Conservation (phyloP, 2,888 invertebrate species). For the Spodoptera picta region DNA sequence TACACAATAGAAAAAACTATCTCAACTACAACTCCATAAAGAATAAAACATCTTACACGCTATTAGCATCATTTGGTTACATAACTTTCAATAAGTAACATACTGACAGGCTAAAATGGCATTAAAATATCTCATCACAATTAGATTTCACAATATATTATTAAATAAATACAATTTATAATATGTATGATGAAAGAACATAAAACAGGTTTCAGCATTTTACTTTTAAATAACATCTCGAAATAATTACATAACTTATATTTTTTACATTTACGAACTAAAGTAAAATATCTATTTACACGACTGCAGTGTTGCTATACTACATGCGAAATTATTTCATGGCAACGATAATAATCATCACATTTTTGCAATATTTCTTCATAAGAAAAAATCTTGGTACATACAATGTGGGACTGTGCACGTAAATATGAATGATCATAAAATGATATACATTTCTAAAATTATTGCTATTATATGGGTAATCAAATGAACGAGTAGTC, state of each 20-base stretch:
- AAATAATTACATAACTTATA: slow-evolving; percentile 64
- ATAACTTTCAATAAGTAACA: slow-evolving; percentile 83
- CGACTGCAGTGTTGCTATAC: slow-evolving; percentile 58
- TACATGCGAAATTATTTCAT: slow-evolving; percentile 61
- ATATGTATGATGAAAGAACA: slow-evolving; percentile 48
- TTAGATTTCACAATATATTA: slow-evolving; percentile 76
- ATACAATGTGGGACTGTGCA: slow-evolving; percentile 37
- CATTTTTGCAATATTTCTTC: slow-evolving; percentile 53
- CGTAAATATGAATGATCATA: slow-evolving; percentile 34
- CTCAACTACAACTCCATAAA: slow-evolving; percentile 79
- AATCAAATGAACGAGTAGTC: slow-evolving; percentile 42
- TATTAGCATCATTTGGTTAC: slow-evolving; percentile 88
- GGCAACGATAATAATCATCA: slow-evolving; percentile 64
- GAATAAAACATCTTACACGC: slow-evolving; percentile 84
- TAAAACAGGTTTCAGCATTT: slow-evolving; percentile 49
- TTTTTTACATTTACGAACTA: slow-evolving; percentile 59
- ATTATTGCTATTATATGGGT: slow-evolving; percentile 41
- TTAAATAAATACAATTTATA: slow-evolving; percentile 72
- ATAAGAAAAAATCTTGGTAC: slow-evolving; percentile 31
- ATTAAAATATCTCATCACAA: slow-evolving; percentile 86
- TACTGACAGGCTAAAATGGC: slow-evolving; percentile 85
- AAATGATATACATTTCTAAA: slow-evolving; percentile 32
- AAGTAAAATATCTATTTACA: slow-evolving; percentile 72
- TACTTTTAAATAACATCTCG: slow-evolving; percentile 55
- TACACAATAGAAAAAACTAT: slow-evolving; percentile 85